Percentiles rank a stretch among this genome's conserved stretches.
Conservation (phyloP, 2,888 invertebrate genomes). For the Megamerina dolium region DNA sequence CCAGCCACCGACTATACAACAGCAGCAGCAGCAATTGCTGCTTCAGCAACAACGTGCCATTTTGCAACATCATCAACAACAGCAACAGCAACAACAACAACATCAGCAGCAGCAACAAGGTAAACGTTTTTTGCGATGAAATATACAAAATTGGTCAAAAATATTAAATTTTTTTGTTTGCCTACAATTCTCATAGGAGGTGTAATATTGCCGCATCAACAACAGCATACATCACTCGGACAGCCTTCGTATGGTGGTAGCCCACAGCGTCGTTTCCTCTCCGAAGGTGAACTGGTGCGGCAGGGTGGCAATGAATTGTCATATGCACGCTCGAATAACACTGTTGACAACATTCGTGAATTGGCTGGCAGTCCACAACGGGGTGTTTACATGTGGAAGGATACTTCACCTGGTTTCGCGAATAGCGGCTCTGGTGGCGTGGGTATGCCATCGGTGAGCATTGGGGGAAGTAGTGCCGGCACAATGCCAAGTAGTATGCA, state of each 20-base stretch:
- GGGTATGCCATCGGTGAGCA: constrained; percentile 24
- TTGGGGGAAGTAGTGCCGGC: constrained; percentile 45
- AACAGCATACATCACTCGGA: constrained; percentile 30
- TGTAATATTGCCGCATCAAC: constrained; percentile 15
- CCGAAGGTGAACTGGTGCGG: constrained; percentile 74
- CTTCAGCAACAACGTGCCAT: constrained; percentile 37
- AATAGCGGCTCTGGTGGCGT: constrained; percentile 19
- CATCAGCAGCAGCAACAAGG: constrained; percentile 30
- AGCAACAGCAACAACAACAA: constrained; percentile 40
- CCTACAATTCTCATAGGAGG: constrained; percentile 3
- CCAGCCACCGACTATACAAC: constrained; percentile 47
- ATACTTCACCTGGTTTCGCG: constrained; percentile 62
- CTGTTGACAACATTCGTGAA: constrained; percentile 81
- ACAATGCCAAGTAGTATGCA: constrained; percentile 39
- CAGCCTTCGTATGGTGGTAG: constrained; percentile 52
- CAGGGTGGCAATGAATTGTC: constrained; percentile 56
- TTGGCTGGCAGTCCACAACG: constrained; percentile 82
- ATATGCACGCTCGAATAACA: constrained; percentile 66
- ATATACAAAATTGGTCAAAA: not conserved
- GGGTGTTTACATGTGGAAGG: constrained; percentile 74
- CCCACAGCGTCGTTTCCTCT: constrained; percentile 72
- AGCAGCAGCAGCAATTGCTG: constrained; percentile 38
- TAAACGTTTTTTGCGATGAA: too few species aligned
- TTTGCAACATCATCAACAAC: constrained; percentile 38
- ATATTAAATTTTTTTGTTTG: not conserved